Base-by-base conservation (phyloP, 1,140 invertebrate species). In the Aricia agestis region DNA sequence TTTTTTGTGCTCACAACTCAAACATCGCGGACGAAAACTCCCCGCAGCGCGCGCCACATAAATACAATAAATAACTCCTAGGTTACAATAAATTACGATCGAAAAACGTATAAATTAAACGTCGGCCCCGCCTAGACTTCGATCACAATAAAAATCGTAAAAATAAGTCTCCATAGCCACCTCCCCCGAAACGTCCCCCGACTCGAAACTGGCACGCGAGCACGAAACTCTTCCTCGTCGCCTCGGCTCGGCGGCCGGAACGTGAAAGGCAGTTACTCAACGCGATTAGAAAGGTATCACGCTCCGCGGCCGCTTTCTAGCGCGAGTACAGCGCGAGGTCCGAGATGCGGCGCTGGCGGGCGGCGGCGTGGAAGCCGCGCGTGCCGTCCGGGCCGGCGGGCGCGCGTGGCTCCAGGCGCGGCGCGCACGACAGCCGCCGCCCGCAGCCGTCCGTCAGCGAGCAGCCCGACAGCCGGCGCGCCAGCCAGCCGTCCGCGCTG, bases 301-400 rank as follows among this genome's bases (percentile, higher is more conserved):
- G 89, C 84, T 90, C 79, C 82, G 83, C 81, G 80, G 75, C 42
- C 83, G 83, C 87, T 90, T 90, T 90, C 88, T 92, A 92, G 82
- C 90, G 90, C 79, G 91, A 92, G 76, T 92, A 92, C 68, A 92
- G 81, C 72, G 91, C 91, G 72, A 92, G 88, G 85, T 92, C 92
- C 70, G 92, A 92, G 80, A 92, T 92, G 77, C 91, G 82, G 52
- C 92, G 89, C 80, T 92, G 91, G 76, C 91, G 85, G 32, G 90
- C 81, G 41, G 88, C 90, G n/a, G 89, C 82, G 77, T 92, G 91
- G 88, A 98, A 98, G 36, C 97, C 97, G 67, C 94, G 93, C 31
- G 96, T 96, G 25, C 96, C 97, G 89, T 97, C 97, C 4, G 97
- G 97, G 7, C 96, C 97, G 71, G 94, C 93, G 0, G 97, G 97